Base-by-base conservation (phyloP, 2,113 vertebrate genomes). In the Callopanchax toddi region DNA sequence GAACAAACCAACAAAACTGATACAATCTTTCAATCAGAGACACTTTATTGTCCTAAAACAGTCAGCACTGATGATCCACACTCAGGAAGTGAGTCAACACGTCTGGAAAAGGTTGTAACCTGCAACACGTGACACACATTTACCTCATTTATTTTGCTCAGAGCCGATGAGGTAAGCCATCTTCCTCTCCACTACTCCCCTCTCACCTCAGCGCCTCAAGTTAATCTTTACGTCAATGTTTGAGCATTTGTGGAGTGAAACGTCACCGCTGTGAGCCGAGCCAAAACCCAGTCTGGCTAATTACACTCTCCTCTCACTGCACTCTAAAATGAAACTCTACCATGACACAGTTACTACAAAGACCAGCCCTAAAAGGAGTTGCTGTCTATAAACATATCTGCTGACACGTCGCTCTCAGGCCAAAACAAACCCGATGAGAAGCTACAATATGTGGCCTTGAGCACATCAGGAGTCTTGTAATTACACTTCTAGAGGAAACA, bases 81-180 rank as follows among this genome's bases (percentile, higher is more conserved):
- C 54, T 76, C 55, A 64, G 23, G 64, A 66, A 55, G 64, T 45
- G 82, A 86, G 70, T 83, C 86, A 87, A 86, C 70, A 43, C 1
- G 25, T 51, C 68, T 81, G 75, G 66, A 79, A 63, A 74, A 69
- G 36, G 76, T 69, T 66, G 46, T 60, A 81, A 81, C 81, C 78
- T 79, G 80, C 66, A 74, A 67, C 82, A 80, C 69, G 74, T 86
- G 78, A 80, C 59, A 83, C 78, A 78, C 74, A 50, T 90, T 84
- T 87, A 91, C 82, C 83, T 87, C 87, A 85, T 86, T 87, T 85
- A 73, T 87, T 90, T 85, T 85, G 84, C 69, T 90, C 67, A 73
- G 72, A 67, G 57, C 58, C 29, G 79, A 87, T 91, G 91, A 92
- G 83, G 89, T 86, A 89, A 89, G 71, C 76, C 67, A 64, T 56